Evolutionary conservation across 1,140 invertebrate genomes (phyloP).

Genomic region (Ceratosolen fusciceps): DNA sequence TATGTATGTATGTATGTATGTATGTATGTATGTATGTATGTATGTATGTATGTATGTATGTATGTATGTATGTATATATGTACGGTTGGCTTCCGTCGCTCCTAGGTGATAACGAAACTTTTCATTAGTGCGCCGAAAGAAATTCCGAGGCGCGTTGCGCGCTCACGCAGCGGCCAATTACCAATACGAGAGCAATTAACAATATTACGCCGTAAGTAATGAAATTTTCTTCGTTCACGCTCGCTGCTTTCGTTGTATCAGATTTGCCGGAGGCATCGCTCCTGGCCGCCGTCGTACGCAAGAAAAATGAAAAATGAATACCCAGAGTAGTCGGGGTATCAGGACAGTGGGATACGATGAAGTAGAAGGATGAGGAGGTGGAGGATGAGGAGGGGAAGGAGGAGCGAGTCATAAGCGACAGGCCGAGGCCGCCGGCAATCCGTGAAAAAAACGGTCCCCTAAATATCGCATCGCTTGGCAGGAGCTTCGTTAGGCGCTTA

Average conservation of each 20-base stretch:
- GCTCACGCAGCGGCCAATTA: neutral
- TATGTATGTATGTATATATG: no score
- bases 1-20: no score
- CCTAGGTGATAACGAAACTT: constrained; percentile 17
- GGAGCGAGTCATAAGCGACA: no score
- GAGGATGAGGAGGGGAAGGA: no score
- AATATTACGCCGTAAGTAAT: neutral
- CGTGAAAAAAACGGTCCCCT: neutral
- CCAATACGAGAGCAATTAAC: neutral
- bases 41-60: no score
- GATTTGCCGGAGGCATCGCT: neutral
- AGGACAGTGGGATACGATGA: no score
- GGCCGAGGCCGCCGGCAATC: no score
- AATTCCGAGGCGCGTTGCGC: neutral
- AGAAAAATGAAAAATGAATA: no score
- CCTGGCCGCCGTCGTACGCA: no score
- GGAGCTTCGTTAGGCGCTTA: neutral
- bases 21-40: no score
- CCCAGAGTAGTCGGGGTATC: no score
- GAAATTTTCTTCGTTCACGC: neutral
- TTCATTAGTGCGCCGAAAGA: neutral
- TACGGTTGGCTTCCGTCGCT: neutral
- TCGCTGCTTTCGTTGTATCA: neutral
- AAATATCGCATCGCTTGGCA: neutral
- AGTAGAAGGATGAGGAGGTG: no score